phyloP scores from a whole-genome alignment of 2,888 invertebrate species.

The Heliothis peltigera region DNA sequence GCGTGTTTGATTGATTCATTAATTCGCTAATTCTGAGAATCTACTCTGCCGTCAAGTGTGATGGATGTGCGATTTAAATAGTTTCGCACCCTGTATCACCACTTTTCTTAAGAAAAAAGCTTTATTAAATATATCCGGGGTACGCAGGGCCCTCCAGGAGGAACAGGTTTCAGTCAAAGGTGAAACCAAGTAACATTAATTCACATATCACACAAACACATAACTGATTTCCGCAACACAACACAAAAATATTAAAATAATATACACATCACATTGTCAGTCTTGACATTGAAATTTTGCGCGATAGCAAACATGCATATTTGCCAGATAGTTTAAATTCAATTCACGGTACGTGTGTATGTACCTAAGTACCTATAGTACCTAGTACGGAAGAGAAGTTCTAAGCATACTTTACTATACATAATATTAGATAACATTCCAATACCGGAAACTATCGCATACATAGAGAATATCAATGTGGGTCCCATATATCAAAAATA shows the following conservation, averaged over 20 bases:
- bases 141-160: too few species aligned
- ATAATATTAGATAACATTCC: slow-evolving; percentile 39
- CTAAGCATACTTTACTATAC: slow-evolving; percentile 24
- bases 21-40: too few species aligned
- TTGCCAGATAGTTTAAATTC: slow-evolving; percentile 34
- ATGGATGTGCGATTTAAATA: too few species aligned
- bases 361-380: slow-evolving; percentile 28
- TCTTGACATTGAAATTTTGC: slow-evolving; percentile 18
- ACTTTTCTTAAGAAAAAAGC: too few species aligned
- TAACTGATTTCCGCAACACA: slow-evolving; percentile 30
- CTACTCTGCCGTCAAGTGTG: too few species aligned
- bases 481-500: not conserved
- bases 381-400: slow-evolving; percentile 40
- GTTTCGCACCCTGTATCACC: too few species aligned
- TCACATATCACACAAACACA: slow-evolving; percentile 13
- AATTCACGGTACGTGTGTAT: slow-evolving; percentile 22
- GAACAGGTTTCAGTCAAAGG: too few species aligned
- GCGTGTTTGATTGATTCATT: too few species aligned
- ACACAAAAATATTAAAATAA: slow-evolving; percentile 27
- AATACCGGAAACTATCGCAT: slow-evolving; percentile 36
- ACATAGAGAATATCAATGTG: slow-evolving; percentile 29
- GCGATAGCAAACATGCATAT: slow-evolving; percentile 31
- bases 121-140: too few species aligned
- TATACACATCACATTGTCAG: slow-evolving; percentile 29
- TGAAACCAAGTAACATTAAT: not conserved